Percentiles rank a stretch among this genome's conserved stretches.
These are phyloP conservation scores for Actinemys pallida DNA, from an alignment of 2,113 vertebrate species.

Conservation along the genomic window DNA sequence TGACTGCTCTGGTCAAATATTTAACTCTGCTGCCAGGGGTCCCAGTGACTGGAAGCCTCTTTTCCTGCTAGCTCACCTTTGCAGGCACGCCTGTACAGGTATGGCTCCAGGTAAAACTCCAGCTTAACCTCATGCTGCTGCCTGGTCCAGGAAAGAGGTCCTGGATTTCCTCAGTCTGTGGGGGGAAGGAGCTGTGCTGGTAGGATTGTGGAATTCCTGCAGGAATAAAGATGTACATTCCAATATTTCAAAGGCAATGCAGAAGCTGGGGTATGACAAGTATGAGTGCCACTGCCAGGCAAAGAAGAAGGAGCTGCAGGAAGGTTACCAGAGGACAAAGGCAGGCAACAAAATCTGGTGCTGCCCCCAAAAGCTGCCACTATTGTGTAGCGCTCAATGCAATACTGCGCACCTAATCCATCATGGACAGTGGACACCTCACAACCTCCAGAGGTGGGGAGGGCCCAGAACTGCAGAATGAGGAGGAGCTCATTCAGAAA, in stretches of 20 bases:
- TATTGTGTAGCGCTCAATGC: neutral
- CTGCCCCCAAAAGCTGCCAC: neutral
- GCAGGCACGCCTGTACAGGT: neutral
- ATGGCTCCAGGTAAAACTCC: neutral
- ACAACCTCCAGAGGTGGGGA: neutral
- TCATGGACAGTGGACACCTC: neutral
- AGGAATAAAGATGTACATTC: neutral
- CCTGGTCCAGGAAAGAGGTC: neutral
- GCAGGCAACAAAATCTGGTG: neutral
- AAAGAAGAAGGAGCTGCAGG: neutral
- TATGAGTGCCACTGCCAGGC: neutral
- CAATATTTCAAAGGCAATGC: neutral
- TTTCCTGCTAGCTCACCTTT: neutral
- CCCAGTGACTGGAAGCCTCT: neutral
- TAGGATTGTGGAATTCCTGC: neutral
- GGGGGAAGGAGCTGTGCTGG: neutral
- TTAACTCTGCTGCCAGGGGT: neutral
- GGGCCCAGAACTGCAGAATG: neutral
- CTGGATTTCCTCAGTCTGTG: neutral
- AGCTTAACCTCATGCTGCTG: neutral
- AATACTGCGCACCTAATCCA: neutral
- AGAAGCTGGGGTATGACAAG: neutral
- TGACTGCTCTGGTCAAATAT: neutral
- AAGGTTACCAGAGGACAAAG: neutral
- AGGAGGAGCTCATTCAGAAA: neutral